Evolutionary conservation across 1,140 invertebrate genomes (phyloP).

Genomic region (Diabrotica undecimpunctata): DNA sequence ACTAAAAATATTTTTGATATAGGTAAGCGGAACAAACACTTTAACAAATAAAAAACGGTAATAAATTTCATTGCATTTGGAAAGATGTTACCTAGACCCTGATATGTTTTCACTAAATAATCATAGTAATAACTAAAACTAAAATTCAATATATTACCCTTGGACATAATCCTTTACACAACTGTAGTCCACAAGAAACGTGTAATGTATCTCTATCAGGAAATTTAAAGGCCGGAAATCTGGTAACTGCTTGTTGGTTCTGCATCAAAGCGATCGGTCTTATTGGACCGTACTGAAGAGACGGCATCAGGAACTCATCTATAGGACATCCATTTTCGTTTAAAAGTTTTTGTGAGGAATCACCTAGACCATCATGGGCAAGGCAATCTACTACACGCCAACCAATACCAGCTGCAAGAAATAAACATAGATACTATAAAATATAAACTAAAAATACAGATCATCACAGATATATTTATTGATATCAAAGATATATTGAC

Average conservation of each 20-base stretch:
- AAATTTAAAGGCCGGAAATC: constrained; percentile 76
- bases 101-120: too few species aligned
- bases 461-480: too few species aligned
- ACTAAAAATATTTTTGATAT: too few species aligned
- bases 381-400: constrained; percentile 68
- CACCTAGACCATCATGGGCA: constrained; percentile 69
- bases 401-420: constrained; percentile 59
- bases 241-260: constrained; percentile 57
- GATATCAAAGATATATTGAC: too few species aligned
- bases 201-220: constrained; percentile 70
- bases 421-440: background rate
- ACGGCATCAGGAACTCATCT: constrained; percentile 62
- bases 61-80: too few species aligned
- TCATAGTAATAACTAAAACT: too few species aligned
- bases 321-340: constrained; percentile 69
- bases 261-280: constrained; percentile 50
- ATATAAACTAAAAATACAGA: background rate
- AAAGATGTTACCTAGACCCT: too few species aligned
- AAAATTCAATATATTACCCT: constrained; percentile 43
- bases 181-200: constrained; percentile 61
- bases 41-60: too few species aligned
- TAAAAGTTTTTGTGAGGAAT: constrained; percentile 64
- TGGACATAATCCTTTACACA: constrained; percentile 65
- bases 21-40: too few species aligned
- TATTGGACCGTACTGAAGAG: constrained; percentile 40